A percentile compares a stretch with the other conserved stretches of the same genome.
These are phyloP conservation scores for Drosophila tsacasi DNA, from an alignment of 1,140 invertebrate genomes.

Conservation along the genomic window DNA sequence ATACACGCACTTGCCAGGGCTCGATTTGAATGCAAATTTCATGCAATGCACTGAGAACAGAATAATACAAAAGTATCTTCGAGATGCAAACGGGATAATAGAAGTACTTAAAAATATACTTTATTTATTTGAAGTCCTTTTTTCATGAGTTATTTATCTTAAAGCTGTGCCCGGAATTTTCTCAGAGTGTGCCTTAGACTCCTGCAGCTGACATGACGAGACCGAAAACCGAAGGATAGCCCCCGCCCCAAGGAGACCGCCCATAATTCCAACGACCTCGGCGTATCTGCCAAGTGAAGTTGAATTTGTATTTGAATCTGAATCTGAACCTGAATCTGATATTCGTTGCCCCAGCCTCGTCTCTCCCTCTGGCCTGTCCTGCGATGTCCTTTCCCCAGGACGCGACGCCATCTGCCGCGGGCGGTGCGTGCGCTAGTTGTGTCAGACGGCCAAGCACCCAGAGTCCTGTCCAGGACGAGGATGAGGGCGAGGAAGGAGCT, in stretches of 20 bases:
- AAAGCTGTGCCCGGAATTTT: background rate
- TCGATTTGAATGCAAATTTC: constrained; percentile 64
- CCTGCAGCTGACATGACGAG: constrained; percentile 62
- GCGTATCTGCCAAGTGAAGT: constrained; percentile 36
- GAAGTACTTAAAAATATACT: background rate
- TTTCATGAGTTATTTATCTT: too few relatives aligned
- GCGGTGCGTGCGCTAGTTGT: background rate
- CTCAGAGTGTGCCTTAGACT: constrained; percentile 25
- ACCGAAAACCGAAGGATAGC: constrained; percentile 4
- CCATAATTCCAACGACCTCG: constrained; percentile 56
- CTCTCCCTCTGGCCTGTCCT: constrained; percentile 2
- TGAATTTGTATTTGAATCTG: constrained; percentile 29
- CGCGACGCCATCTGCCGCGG: constrained; percentile 26
- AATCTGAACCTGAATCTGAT: constrained; percentile 35
- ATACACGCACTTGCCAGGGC: constrained; percentile 38
- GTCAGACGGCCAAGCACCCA: constrained; percentile 6
- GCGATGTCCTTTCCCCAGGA: constrained; percentile 4
- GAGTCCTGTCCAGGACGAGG: background rate
- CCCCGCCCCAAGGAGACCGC: background rate
- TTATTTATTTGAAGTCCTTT: background rate
- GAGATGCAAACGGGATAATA: too few relatives aligned
- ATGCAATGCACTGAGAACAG: background rate
- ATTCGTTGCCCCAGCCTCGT: constrained; percentile 8
- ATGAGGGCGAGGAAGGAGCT: constrained; percentile 4
- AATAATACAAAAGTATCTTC: background rate